Conservation (phyloP, 1,140 invertebrate species). For the Rhopalosiphum maidis region DNA sequence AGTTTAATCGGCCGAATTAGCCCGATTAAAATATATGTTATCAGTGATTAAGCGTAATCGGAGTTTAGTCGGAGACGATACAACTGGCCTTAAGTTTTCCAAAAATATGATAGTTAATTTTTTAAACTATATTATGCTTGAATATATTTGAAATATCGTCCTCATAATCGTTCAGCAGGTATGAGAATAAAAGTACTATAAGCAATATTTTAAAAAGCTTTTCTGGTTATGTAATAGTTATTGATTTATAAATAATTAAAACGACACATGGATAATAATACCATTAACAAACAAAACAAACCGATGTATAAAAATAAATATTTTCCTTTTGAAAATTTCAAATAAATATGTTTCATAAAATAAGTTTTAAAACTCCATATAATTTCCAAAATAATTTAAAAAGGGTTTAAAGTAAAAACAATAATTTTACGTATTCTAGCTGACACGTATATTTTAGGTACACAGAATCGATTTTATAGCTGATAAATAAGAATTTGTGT, state of each 20-base stretch:
- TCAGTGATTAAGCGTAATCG: too few relatives aligned
- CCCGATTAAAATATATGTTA: too few relatives aligned
- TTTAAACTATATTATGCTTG: too few relatives aligned
- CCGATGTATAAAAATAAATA: not conserved
- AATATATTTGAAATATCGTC: not conserved
- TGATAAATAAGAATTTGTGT: not conserved
- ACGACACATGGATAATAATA: not conserved
- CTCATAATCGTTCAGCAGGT: not conserved
- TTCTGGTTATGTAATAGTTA: not conserved
- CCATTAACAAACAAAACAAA: conserved; percentile 17
- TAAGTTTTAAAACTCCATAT: not conserved
- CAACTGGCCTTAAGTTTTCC: too few relatives aligned
- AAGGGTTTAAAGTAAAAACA: not conserved
- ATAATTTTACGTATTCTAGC: not conserved
- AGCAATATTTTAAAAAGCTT: not conserved
- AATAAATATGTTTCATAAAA: not conserved
- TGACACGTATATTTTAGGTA: not conserved
- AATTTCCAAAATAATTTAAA: not conserved
- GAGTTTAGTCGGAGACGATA: too few relatives aligned
- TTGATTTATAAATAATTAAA: not conserved
- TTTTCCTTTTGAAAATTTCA: not conserved
- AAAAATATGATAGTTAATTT: too few relatives aligned
- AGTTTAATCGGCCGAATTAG: too few relatives aligned
- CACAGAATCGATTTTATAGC: not conserved
- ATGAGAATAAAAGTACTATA: not conserved